A percentile compares a stretch with the other conserved stretches of the same genome.
phyloP scores from a whole-genome alignment of 2,113 vertebrate species.

The Nematolebias whitei region DNA sequence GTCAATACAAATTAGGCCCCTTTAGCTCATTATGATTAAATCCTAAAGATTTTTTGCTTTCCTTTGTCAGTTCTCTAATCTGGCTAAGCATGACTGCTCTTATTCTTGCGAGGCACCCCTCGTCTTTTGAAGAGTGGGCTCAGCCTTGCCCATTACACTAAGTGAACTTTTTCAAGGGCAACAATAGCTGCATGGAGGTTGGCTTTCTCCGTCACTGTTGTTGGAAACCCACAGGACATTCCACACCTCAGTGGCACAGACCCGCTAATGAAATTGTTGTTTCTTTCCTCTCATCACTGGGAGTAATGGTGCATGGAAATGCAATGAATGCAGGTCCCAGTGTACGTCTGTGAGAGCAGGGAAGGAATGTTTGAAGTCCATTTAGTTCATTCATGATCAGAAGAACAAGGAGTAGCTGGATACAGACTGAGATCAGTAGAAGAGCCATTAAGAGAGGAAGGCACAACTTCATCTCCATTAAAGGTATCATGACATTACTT shows the following conservation, averaged over 20 bases:
- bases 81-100: constrained; percentile 70
- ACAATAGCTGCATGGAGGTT: constrained; percentile 71
- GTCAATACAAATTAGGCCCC: constrained; percentile 45
- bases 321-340: constrained; percentile 75
- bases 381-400: constrained; percentile 62
- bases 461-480: constrained; percentile 58
- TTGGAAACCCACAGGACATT: constrained; percentile 70
- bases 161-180: constrained; percentile 69
- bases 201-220: constrained; percentile 62
- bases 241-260: constrained; percentile 69
- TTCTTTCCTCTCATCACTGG: constrained; percentile 74
- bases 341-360: constrained; percentile 58
- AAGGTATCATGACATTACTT: constrained; percentile 54
- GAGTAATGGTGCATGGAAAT: constrained; percentile 77
- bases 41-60: constrained; percentile 54
- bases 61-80: constrained; percentile 61
- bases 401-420: constrained; percentile 49
- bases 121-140: constrained; percentile 57
- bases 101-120: constrained; percentile 58
- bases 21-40: constrained; percentile 56
- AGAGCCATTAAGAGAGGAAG: constrained; percentile 57
- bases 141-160: constrained; percentile 69
- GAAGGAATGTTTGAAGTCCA: constrained; percentile 65
- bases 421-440: constrained; percentile 62
- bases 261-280: constrained; percentile 77